Conservation (phyloP, 2,888 invertebrate species). For the Andrena trimmerana region DNA sequence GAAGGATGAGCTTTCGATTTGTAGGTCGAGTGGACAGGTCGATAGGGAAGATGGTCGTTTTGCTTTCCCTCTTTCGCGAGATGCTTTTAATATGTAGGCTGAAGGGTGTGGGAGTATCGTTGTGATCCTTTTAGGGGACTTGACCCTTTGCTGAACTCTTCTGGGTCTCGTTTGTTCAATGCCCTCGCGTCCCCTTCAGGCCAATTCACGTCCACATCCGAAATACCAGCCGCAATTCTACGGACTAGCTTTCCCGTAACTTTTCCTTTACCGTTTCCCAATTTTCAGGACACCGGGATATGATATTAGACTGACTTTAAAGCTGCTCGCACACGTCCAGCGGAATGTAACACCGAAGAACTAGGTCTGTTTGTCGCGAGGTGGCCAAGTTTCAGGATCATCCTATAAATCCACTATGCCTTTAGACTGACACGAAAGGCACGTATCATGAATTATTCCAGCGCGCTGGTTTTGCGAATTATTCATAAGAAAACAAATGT, state of each 20-base stretch:
- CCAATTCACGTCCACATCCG: neutral
- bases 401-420: constrained; percentile 50
- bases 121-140: constrained; percentile 27
- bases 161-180: neutral
- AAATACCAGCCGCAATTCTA: constrained; percentile 6
- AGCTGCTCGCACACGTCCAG: neutral
- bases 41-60: constrained; percentile 22
- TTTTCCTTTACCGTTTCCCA: neutral
- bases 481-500: constrained; percentile 62
- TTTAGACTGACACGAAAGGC: constrained; percentile 30
- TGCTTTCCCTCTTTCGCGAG: constrained; percentile 1
- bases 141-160: neutral
- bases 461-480: constrained; percentile 44
- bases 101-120: neutral
- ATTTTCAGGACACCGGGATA: too few relatives aligned
- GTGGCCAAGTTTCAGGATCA: constrained; percentile 35
- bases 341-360: neutral
- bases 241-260: neutral
- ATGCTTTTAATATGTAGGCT: constrained; percentile 27
- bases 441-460: constrained; percentile 60
- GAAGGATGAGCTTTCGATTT: constrained; percentile 18
- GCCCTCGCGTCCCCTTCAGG: neutral
- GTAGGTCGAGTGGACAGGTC: constrained; percentile 34
- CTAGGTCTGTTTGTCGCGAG: constrained; percentile 20
- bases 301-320: too few relatives aligned